Evolutionary conservation across 2,888 invertebrate genomes (phyloP).

Genomic region (Stratiomys singularior): DNA sequence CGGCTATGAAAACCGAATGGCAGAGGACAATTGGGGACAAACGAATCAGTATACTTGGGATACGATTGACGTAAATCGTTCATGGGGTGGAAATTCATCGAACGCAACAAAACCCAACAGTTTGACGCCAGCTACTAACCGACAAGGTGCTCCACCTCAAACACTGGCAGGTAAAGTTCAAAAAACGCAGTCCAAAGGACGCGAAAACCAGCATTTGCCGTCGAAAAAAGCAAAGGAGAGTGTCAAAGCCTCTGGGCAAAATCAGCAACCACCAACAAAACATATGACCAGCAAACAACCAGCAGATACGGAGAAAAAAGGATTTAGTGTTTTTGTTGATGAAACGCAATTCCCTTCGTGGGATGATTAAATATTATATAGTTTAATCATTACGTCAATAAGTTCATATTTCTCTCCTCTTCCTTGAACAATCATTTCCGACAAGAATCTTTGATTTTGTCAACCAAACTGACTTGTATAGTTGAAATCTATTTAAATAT

Average conservation of each 20-base stretch:
- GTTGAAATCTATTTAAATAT: too few species aligned
- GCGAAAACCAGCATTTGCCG: conserved; percentile 44
- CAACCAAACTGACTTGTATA: too few species aligned
- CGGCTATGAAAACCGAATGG: conserved; percentile 53
- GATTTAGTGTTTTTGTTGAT: conserved; percentile 69
- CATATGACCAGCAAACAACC: conserved; percentile 57
- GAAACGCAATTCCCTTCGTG: conserved; percentile 73
- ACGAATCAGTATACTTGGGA: conserved; percentile 53
- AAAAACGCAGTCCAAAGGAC: conserved; percentile 52
- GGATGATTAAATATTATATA: conserved; percentile 70
- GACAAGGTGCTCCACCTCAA: conserved; percentile 51
- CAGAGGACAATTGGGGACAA: conserved; percentile 55
- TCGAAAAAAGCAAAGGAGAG: conserved; percentile 55
- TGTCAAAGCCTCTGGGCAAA: conserved; percentile 23
- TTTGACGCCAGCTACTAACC: conserved; percentile 47
- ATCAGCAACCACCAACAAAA: conserved; percentile 49
- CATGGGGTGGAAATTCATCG: conserved; percentile 64
- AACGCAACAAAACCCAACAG: conserved; percentile 56
- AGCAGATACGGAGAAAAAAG: conserved; percentile 55
- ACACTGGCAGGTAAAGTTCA: conserved; percentile 50
- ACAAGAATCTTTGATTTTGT: too few species aligned
- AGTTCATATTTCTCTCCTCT: too few species aligned
- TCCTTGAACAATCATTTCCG: too few species aligned
- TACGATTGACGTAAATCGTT: conserved; percentile 61
- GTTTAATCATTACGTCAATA: conserved; percentile 1